Conservation (phyloP, 2,113 vertebrate genomes). For the Pavo muticus region DNA sequence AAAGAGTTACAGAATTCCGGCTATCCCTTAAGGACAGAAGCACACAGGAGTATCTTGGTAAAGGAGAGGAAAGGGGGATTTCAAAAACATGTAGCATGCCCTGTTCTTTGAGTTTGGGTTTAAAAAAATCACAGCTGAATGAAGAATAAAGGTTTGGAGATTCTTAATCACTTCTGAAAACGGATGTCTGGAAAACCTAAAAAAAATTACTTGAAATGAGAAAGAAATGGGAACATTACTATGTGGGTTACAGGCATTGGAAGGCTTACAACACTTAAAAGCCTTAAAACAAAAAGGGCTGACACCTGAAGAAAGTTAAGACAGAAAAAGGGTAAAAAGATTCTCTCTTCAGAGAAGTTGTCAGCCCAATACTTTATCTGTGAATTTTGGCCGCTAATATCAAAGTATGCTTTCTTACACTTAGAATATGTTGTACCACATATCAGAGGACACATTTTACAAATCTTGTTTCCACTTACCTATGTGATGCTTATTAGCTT, state of each 20-base stretch:
- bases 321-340: not conserved
- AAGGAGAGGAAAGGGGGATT: not conserved
- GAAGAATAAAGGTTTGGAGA: not conserved
- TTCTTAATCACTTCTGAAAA: not conserved
- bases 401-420: not conserved
- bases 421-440: not conserved
- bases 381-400: not conserved
- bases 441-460: not conserved
- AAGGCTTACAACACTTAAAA: not conserved
- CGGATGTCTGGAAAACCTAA: not conserved
- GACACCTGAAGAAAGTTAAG: not conserved
- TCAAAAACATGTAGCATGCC: not conserved
- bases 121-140: not conserved
- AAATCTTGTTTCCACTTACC: constrained; percentile 78
- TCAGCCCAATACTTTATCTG: not conserved
- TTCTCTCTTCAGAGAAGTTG: not conserved
- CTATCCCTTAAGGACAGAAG: not conserved
- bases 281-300: not conserved
- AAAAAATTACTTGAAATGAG: not conserved
- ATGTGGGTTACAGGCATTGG: not conserved
- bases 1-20: not conserved
- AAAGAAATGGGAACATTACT: not conserved
- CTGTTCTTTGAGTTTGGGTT: not conserved
- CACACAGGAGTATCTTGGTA: not conserved
- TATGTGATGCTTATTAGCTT: constrained; percentile 95